Base-by-base conservation (phyloP, 2,113 vertebrate genomes). In the Syngnathus scovelli region DNA sequence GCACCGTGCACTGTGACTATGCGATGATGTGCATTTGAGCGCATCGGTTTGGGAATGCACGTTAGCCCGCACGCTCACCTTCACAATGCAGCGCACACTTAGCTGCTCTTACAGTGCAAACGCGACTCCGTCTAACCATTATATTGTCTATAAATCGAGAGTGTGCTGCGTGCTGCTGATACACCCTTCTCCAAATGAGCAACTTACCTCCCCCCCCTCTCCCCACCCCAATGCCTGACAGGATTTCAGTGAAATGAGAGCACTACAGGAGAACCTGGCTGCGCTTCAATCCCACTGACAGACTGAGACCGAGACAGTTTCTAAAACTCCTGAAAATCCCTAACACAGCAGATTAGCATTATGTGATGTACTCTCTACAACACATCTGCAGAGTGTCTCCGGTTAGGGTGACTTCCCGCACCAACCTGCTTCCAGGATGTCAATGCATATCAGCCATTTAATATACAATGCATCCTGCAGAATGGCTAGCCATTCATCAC, bases 321-420 rank as follows among this genome's bases (percentile, higher is more conserved):
- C 87, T 88, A 88, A 90, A 89, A 89, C 86, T 89, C 87, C 79
- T 84, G 82, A 89, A 90, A 90, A 90, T 90, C 88, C 88, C 87
- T 84, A 88, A 85, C 87, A 84, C 87, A 87, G 88, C 88, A 90
- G 88, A 90, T 90, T 90, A 89, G 86, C 84, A 85, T 84, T 86
- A 83, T 84, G 81, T 80, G 83, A 85, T 79, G 80, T 82, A 82
- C 86, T 84, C 85, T 74, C 86, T 85, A 83, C 79, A 87, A 83
- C 86, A 83, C 86, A 87, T 87, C 87, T 86, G 86, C 86, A 79
- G 80, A 87, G 78, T 76, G 83, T 85, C 82, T 86, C 76, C 83
- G 83, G 85, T 86, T 84, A 79, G 80, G 67, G 75, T 70, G 64
- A 80, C 78, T 82, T 78, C 66, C 66, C 73, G 75, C 68, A 52